Evolutionary conservation across 2,113 vertebrate genomes (phyloP), one percentile per base, ranked within the genome.

Genomic region (Ramphastos sulfuratus): DNA sequence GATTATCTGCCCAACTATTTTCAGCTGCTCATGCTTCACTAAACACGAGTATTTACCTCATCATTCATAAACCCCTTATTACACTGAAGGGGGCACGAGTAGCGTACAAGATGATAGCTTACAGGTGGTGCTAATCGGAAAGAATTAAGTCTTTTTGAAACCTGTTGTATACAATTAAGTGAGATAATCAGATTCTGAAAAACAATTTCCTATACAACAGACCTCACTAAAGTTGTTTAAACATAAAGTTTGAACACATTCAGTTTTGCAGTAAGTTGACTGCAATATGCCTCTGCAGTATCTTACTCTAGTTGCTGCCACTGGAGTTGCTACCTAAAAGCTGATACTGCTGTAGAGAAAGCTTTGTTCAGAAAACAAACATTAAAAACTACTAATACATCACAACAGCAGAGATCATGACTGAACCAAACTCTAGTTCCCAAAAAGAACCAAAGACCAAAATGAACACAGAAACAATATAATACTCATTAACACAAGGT

Each of bases 51-150:
- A 93, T 96, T 96, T 85, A 87, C 84, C 85, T 89, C 80, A 89
- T 91, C 85, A 14, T 60, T 91, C 94, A 95, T 79, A 95, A 96
- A 85, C 74, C 87, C 76, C 85, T 96, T 94, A 97, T 95, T 95
- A 96, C 54, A 35, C 78, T 66, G 80, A 92, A 96, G 58, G 86
- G 70, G 91, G 91, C 94, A 89, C 91, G 97, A 97, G 96, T 96
- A 97, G 85, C 87, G 88, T 92, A 91, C n/a, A 86, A 92, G 90
- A 97, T 58, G 66, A 85, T 85, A 95, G 84, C 76, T 96, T 93
- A 90, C 93, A 94, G 70, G 90, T 61, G 69, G 55, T 82, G 78
- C 81, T 95, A 97, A 96, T 91, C 96, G 87, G 78, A 92, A 74
- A 96, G 82, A 93, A 78, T 33, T 13, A 93, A 87, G 61, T 63